Evolutionary conservation across 2,888 invertebrate species (phyloP).

Genomic region (Pammene aurita): DNA sequence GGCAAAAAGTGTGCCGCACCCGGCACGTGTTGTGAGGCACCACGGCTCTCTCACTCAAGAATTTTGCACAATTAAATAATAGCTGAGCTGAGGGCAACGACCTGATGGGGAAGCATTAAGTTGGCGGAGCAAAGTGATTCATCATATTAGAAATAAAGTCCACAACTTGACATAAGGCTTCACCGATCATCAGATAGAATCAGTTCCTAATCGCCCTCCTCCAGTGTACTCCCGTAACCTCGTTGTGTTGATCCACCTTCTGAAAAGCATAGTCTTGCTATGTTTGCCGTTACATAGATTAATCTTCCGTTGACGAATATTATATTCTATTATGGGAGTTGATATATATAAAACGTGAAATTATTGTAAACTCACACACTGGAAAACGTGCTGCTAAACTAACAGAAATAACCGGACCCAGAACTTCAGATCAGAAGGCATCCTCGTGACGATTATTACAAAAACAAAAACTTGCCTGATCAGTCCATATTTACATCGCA

Average conservation of each 20-base stretch:
- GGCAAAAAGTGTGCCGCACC: conserved; percentile 22
- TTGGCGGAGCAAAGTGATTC: conserved; percentile 6
- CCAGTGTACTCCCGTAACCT: no score
- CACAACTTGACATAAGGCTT: not conserved
- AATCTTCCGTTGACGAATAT: no score
- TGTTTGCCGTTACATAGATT: no score
- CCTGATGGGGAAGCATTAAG: conserved; percentile 26
- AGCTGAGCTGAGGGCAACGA: conserved; percentile 22
- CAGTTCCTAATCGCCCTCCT: no score
- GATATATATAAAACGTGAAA: no score
- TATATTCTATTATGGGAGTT: no score
- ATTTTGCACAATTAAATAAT: conserved; percentile 23
- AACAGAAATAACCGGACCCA: no score
- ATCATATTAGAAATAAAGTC: not conserved
- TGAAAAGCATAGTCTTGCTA: no score
- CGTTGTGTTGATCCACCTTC: no score
- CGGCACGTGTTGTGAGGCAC: not conserved
- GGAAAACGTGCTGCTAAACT: no score
- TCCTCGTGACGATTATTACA: conserved; percentile 2
- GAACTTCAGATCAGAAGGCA: not conserved
- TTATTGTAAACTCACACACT: no score
- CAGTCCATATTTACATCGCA: conserved; percentile 3
- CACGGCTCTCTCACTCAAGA: not conserved
- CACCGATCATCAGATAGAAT: not conserved
- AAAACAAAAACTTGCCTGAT: conserved; percentile 11